A percentile compares a stretch with the other conserved stretches of the same genome.
Evolutionary conservation across 2,113 vertebrate genomes (phyloP).

Genomic region (Dermatemys mawii): DNA sequence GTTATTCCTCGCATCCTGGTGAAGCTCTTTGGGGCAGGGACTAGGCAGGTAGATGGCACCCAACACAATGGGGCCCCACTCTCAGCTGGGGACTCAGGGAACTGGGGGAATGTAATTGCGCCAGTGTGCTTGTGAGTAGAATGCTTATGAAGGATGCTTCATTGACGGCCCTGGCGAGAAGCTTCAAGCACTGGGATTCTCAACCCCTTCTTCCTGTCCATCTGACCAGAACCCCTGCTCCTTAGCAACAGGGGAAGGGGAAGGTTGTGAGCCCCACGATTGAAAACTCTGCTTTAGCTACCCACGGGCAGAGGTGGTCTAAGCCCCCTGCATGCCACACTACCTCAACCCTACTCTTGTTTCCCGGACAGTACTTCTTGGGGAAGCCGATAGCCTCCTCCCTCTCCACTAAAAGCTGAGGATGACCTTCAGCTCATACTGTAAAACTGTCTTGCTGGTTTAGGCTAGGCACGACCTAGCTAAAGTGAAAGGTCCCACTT

Average conservation of each 20-base stretch:
- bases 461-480: neutral
- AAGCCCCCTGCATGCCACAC: neutral
- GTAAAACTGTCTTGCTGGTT: neutral
- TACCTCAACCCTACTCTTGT: neutral
- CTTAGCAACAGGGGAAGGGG: neutral
- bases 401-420: neutral
- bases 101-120: neutral
- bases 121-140: neutral
- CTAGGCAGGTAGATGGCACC: too few relatives aligned
- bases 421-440: neutral
- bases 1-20: neutral
- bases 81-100: too few relatives aligned
- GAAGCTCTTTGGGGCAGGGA: neutral
- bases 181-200: neutral
- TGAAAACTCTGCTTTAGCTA: neutral
- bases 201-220: neutral
- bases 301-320: too few relatives aligned
- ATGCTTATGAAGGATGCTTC: neutral
- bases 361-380: neutral
- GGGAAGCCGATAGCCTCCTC: too few relatives aligned
- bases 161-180: neutral
- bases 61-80: neutral
- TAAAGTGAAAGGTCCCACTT: neutral
- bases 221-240: neutral
- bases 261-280: neutral